A percentile compares a stretch with the other conserved stretches of the same genome.
These are phyloP conservation scores for Ophraella communa DNA, from an alignment of 2,888 invertebrate genomes.

Conservation along the genomic window DNA sequence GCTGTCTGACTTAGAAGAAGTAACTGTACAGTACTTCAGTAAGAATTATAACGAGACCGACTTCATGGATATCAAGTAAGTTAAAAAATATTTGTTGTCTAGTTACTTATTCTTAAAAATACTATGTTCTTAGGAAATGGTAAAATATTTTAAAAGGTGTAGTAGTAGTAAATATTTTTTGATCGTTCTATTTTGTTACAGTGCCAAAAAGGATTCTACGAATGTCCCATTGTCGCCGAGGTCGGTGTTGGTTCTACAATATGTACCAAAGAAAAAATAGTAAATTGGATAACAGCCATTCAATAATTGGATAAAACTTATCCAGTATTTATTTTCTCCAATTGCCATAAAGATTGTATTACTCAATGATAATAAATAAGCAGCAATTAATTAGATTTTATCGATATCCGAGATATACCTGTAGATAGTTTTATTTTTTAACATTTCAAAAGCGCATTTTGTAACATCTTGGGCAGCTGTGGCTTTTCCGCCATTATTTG, in stretches of 20 bases:
- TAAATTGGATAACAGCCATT: constrained; percentile 4
- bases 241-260: constrained; percentile 72
- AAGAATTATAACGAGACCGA: constrained; percentile 60
- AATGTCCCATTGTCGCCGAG: constrained; percentile 67
- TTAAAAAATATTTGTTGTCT: constrained; percentile 21
- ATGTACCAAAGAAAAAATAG: constrained; percentile 65
- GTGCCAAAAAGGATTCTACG: constrained; percentile 65
- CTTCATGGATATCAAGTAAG: constrained; percentile 59
- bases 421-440: no score
- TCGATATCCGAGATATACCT: neutral
- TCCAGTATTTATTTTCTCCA: neutral
- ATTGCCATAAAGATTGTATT: constrained; percentile 1
- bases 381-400: neutral
- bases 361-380: neutral
- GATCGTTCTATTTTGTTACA: constrained; percentile 55
- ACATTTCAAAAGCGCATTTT: no score
- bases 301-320: no score
- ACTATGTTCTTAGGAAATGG: no score
- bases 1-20: constrained; percentile 64
- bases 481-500: no score
- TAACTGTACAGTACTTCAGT: constrained; percentile 68
- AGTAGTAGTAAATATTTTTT: neutral
- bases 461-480: no score
- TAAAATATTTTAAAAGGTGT: no score
- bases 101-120: no score